These are phyloP conservation scores for Enteromius unitaeniatus DNA, from an alignment of 2,797 vertebrate genomes.

Conservation along the genomic window DNA sequence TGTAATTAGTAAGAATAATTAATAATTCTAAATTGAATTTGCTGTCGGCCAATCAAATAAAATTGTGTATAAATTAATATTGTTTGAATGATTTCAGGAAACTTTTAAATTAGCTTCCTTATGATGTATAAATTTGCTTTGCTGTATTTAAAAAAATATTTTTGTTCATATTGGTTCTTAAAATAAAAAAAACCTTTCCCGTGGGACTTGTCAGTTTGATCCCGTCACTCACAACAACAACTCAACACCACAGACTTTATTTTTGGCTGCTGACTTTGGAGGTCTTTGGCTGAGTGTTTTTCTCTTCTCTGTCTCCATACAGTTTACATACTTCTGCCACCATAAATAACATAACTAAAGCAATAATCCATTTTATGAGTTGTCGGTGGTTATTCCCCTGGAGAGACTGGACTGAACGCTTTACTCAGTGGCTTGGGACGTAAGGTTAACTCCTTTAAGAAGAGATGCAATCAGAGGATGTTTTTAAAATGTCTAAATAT, in stretches of 20 bases:
- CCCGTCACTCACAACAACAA: slow-evolving; percentile 38
- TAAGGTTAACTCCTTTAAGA: slow-evolving; percentile 56
- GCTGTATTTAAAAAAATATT: not conserved
- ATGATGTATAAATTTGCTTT: not conserved
- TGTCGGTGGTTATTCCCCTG: slow-evolving; percentile 63
- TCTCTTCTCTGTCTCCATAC: slow-evolving; percentile 49
- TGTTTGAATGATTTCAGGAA: not conserved
- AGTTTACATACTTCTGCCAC: slow-evolving; percentile 63
- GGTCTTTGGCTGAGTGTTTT: slow-evolving; percentile 47
- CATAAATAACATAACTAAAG: slow-evolving; percentile 63
- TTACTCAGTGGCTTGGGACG: slow-evolving; percentile 48
- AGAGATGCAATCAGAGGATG: slow-evolving; percentile 44
- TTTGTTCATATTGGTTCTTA: slow-evolving; percentile 7
- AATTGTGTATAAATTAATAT: not conserved
- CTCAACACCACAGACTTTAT: slow-evolving; percentile 33
- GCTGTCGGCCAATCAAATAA: not conserved
- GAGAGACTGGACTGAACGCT: slow-evolving; percentile 53
- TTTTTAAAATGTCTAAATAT: slow-evolving; percentile 53
- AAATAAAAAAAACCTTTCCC: slow-evolving; percentile 27
- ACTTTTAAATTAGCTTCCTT: not conserved
- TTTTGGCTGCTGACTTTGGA: slow-evolving; percentile 50
- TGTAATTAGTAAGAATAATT: not conserved
- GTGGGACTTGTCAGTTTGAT: slow-evolving; percentile 43
- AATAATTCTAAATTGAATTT: not conserved
- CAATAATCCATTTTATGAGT: slow-evolving; percentile 64